Conservation (phyloP, 92 coral and sea anemone species). For the Pocillopora meandrina region DNA sequence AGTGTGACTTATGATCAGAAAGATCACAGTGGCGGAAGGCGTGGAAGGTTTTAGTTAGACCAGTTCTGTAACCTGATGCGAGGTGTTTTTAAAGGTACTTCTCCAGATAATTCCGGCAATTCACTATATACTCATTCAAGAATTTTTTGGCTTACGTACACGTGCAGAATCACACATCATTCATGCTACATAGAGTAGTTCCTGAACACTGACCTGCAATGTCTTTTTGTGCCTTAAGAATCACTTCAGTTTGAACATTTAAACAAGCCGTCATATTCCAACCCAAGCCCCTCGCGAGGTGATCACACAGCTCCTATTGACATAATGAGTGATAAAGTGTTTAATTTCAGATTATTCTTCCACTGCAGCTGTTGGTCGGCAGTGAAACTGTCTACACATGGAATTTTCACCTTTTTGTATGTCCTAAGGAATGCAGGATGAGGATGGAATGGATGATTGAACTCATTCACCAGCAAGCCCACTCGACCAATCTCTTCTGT, state of each 20-base stretch:
- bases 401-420: conserved; percentile 76
- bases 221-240: conserved; percentile 78
- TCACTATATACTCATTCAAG: too few species aligned
- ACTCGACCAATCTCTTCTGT: conserved; percentile 96
- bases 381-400: too few species aligned
- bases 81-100: too few species aligned
- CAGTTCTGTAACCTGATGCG: too few species aligned
- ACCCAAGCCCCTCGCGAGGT: conserved; percentile 85
- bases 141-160: too few species aligned
- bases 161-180: too few species aligned
- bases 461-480: conserved; percentile 90
- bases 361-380: too few species aligned
- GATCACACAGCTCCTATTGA: conserved; percentile 73
- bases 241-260: conserved; percentile 78
- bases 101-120: too few species aligned
- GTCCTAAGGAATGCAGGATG: conserved; percentile 92
- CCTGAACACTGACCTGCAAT: conserved; percentile 73
- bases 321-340: background rate
- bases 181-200: too few species aligned
- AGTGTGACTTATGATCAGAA: too few species aligned
- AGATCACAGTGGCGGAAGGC: too few species aligned
- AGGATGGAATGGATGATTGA: conserved; percentile 95
- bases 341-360: background rate
- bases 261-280: conserved; percentile 92
- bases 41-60: too few species aligned